Evolutionary conservation across 2,113 vertebrate species (phyloP).

Genomic region (Elachura formosa): DNA sequence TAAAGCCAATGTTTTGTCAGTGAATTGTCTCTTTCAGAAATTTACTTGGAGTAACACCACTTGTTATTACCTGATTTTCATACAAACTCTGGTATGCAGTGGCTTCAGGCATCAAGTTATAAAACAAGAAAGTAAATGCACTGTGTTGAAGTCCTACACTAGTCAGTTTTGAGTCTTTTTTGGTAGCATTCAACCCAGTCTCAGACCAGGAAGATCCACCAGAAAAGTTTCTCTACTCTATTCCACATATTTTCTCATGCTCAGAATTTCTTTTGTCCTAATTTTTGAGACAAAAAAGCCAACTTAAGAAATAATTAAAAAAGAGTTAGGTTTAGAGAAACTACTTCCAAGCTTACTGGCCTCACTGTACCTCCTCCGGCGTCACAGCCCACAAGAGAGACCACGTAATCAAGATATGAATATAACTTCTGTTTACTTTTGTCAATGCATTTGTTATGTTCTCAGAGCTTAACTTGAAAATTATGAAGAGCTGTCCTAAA

Average conservation of each 20-base stretch:
- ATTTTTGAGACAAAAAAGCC: neutral
- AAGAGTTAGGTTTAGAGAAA: neutral
- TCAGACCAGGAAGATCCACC: neutral
- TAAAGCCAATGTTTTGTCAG: neutral
- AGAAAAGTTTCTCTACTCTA: neutral
- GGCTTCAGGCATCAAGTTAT: neutral
- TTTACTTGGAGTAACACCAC: neutral
- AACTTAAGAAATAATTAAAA: neutral
- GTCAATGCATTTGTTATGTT: neutral
- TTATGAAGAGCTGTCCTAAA: neutral
- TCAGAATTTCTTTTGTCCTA: neutral
- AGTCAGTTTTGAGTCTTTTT: neutral
- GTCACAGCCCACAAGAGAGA: neutral
- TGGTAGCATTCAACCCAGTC: neutral
- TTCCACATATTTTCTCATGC: neutral
- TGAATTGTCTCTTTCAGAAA: neutral
- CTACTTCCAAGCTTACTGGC: neutral
- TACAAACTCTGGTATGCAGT: neutral
- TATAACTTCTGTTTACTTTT: neutral
- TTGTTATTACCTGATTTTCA: neutral
- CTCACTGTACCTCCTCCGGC: neutral
- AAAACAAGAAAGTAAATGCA: neutral
- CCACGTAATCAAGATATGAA: neutral
- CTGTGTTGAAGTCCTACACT: neutral
- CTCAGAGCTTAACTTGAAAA: neutral